phyloP scores from a whole-genome alignment of 1,140 invertebrate species.

The Chymomyza costata region DNA sequence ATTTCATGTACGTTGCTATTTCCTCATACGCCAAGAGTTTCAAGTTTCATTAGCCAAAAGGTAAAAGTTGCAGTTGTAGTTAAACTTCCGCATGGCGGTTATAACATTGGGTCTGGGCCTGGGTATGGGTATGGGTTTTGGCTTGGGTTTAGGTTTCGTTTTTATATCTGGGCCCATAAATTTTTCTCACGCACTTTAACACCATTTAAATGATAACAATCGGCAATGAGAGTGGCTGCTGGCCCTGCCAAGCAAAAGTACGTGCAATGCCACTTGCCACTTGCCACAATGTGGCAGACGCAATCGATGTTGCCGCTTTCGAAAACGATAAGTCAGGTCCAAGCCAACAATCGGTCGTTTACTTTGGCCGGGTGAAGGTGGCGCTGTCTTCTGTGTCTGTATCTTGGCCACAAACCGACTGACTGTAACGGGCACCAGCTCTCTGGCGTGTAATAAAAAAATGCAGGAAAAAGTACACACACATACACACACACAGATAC shows the following conservation, averaged over 20 bases:
- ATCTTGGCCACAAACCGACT: conserved; percentile 5
- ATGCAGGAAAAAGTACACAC: conserved; percentile 66
- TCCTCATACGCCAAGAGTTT: no score
- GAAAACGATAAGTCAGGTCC: conserved; percentile 64
- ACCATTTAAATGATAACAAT: conserved; percentile 72
- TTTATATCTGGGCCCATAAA: no score
- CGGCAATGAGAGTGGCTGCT: no score
- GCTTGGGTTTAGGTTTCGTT: no score
- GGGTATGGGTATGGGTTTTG: no score
- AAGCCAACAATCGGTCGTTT: conserved; percentile 19
- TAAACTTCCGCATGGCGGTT: no score
- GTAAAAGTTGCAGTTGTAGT: no score
- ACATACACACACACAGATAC: not conserved
- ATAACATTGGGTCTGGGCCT: no score
- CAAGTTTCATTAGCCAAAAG: no score
- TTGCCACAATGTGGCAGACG: conserved; percentile 13
- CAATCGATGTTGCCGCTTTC: conserved; percentile 47
- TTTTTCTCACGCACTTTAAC: conserved; percentile 70
- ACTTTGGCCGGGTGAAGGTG: conserved; percentile 49
- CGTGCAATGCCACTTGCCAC: conserved; percentile 66
- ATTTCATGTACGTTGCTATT: no score
- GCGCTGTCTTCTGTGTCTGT: conserved; percentile 4
- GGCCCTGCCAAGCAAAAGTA: conserved; percentile 22
- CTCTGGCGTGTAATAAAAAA: conserved; percentile 44
- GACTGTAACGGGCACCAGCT: conserved; percentile 52